phyloP scores from a whole-genome alignment of 2,888 invertebrate genomes.

The Scelioninae gen. 2 region DNA sequence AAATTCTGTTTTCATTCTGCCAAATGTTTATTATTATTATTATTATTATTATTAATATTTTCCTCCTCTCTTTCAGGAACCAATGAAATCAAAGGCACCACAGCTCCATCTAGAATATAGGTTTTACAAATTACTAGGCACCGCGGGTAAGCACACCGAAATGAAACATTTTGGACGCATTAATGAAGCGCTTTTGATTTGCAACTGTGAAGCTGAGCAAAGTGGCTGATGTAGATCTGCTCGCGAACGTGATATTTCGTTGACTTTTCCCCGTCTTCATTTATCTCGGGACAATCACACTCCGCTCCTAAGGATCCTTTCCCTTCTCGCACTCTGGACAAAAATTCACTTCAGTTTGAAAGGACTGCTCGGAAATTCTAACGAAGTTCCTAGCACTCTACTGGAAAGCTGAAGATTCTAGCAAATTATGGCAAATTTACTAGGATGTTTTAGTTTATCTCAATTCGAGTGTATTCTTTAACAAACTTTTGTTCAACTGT shows the following conservation, averaged over 20 bases:
- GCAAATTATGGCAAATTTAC: too few relatives aligned
- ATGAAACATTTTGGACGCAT: constrained; percentile 19
- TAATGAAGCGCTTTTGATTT: constrained; percentile 29
- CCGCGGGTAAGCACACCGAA: constrained; percentile 89
- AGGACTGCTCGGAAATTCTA: too few relatives aligned
- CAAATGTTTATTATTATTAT: too few relatives aligned
- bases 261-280: constrained; percentile 29
- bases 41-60: too few relatives aligned
- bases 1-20: too few relatives aligned
- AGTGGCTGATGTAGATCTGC: constrained; percentile 57
- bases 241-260: constrained; percentile 40
- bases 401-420: too few relatives aligned
- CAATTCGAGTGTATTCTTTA: too few relatives aligned
- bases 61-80: constrained; percentile 81
- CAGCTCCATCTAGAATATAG: constrained; percentile 99
- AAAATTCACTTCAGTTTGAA: too few relatives aligned
- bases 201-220: constrained; percentile 49
- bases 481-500: too few relatives aligned
- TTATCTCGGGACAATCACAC: constrained; percentile 42
- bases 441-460: too few relatives aligned
- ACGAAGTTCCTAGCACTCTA: too few relatives aligned
- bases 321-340: neutral
- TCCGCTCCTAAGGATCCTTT: constrained; percentile 21
- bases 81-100: constrained; percentile 99
- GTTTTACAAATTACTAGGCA: constrained; percentile 99